These are phyloP conservation scores for Channa striata DNA, from an alignment of 2,797 vertebrate species.

Conservation along the genomic window DNA sequence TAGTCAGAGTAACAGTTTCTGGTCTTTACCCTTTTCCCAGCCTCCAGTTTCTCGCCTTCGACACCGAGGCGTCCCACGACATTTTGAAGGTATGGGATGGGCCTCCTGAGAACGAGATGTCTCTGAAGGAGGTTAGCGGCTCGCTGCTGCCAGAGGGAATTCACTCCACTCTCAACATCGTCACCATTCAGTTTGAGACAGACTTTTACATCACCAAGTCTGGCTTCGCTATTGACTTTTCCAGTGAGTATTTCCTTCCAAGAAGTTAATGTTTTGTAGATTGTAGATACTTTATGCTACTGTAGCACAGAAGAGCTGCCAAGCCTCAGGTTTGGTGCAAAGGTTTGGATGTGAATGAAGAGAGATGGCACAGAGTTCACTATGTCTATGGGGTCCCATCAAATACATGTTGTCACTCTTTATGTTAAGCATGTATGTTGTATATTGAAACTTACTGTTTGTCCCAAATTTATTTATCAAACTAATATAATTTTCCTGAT, in stretches of 20 bases:
- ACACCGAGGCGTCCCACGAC: constrained; percentile 97
- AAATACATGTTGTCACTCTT: neutral
- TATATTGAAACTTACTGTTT: neutral
- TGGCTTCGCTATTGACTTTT: constrained; percentile 98
- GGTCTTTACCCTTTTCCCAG: constrained; percentile 76
- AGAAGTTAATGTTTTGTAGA: neutral
- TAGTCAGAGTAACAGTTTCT: constrained; percentile 5
- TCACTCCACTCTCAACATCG: constrained; percentile 95
- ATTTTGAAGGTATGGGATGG: constrained; percentile 98
- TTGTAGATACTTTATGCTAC: neutral
- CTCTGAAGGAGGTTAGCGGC: constrained; percentile 95
- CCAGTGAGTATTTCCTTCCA: constrained; percentile 87
- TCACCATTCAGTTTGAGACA: constrained; percentile 97
- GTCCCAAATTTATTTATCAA: no score
- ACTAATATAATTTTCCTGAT: no score
- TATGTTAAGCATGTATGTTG: neutral
- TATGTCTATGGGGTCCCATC: neutral
- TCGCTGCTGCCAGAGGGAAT: constrained; percentile 96
- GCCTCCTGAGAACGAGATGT: constrained; percentile 94
- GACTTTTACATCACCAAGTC: constrained; percentile 99
- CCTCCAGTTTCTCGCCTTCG: constrained; percentile 96
- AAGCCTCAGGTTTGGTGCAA: neutral
- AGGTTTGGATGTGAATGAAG: neutral
- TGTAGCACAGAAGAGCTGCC: neutral
- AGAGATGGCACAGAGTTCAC: neutral